Evolutionary conservation across 2,888 invertebrate genomes (phyloP), one percentile per base, ranked within the genome.

Genomic region (Cataglyphis albicans): DNA sequence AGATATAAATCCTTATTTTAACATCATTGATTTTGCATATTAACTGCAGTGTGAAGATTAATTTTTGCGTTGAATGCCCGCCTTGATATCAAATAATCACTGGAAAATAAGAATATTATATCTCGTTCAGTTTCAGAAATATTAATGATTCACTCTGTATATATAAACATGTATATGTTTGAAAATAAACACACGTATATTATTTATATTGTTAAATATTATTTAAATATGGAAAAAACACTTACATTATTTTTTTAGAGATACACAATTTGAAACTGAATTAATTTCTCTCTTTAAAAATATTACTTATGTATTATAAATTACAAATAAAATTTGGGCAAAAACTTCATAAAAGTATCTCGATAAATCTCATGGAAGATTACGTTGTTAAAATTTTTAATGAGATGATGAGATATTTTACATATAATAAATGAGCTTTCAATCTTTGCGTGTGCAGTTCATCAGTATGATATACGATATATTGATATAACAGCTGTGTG

Each of bases 401-500:
- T 21, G 65, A 21, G 41, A 12, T 5, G 25, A 41, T 15, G 21
- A 57, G 21, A 57, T 57, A 57, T 10, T 21, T 57, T 48, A 21
- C 55, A 55, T 12, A 57, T 21, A 9, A 65, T 21, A 9, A 65
- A 55, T 38, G 21, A 52, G 18, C 35, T 41, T 41, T 12, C 2
- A n/a, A 35, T 55, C n/a, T 38, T 48, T 38, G 52, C 55, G 29
- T 5, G 41, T 18, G 44, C 10, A 48, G 6, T 4, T n/a, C 9
- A 67, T 67, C 41, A n/a, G 21, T 10, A 38, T 25, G n/a, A 18
- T 48, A 29, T 48, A 29, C 12, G n/a, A 21, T 4, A 32, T 21
- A 29, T 10, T 44, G 59, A n/a, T 48, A 48, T 80, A 10, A 59
- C 44, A 70, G 70, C 59, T 70, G 59, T 70, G 59, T 80, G 70